Conservation (phyloP, 2,888 invertebrate species). For the Sminthurides aquaticus region DNA sequence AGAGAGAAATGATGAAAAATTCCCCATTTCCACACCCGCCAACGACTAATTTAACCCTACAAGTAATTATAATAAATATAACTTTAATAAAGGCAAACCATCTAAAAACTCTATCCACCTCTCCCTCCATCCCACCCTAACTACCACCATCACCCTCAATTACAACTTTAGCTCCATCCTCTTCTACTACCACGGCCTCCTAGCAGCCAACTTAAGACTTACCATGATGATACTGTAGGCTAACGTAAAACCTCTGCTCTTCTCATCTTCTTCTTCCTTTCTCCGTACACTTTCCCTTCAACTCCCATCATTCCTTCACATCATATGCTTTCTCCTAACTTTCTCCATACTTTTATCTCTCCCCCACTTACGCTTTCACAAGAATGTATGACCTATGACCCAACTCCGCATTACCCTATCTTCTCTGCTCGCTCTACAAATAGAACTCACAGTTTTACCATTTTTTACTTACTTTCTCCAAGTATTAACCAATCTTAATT, state of each 20-base stretch:
- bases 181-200: background rate
- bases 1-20: conserved; percentile 30
- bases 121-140: conserved; percentile 2
- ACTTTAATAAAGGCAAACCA: conserved; percentile 27
- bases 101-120: conserved; percentile 1
- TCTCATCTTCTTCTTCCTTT: conserved; percentile 3
- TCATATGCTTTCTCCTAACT: background rate
- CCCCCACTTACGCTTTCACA: background rate
- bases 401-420: no score
- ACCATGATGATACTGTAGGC: no score
- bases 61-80: conserved; percentile 34
- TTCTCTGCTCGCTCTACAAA: no score
- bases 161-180: background rate
- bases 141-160: conserved; percentile 4
- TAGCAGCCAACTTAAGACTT: no score
- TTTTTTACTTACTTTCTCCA: no score
- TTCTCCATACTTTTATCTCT: background rate
- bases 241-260: conserved; percentile 2
- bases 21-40: conserved; percentile 23
- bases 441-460: no score
- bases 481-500: no score
- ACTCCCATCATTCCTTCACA: background rate
- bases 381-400: background rate
- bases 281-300: background rate
- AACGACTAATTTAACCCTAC: conserved; percentile 25